phyloP scores from a whole-genome alignment of 2,888 invertebrate species.

The Lamellibrachia columna region DNA sequence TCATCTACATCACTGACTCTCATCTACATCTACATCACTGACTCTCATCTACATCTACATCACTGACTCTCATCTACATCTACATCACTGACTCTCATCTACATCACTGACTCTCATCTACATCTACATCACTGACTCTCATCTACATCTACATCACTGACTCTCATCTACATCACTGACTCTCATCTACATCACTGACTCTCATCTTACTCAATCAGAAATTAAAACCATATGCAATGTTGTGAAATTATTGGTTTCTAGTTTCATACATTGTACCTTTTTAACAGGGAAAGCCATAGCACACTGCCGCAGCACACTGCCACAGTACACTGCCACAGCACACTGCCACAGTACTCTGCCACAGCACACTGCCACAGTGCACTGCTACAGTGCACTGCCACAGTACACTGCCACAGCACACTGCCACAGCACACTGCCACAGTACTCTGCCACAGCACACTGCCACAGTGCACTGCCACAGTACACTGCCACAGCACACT shows the following conservation, averaged over 20 bases:
- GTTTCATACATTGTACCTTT: conserved; percentile 7
- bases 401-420: background rate
- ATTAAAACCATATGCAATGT: background rate
- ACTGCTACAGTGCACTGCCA: background rate
- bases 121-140: too few species aligned
- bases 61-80: background rate
- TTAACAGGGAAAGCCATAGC: conserved; percentile 20
- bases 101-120: too few species aligned
- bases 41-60: background rate
- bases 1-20: too few species aligned
- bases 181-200: background rate
- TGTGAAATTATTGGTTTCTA: background rate
- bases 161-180: background rate
- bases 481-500: background rate
- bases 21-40: too few species aligned
- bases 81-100: too few species aligned
- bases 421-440: conserved; percentile 12
- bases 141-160: too few species aligned
- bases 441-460: background rate
- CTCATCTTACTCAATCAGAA: conserved; percentile 21
- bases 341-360: background rate
- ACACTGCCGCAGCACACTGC: background rate
- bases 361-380: background rate
- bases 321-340: background rate
- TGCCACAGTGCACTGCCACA: background rate